Evolutionary conservation across 1,140 invertebrate genomes (phyloP).

Genomic region (Prorops nasuta): DNA sequence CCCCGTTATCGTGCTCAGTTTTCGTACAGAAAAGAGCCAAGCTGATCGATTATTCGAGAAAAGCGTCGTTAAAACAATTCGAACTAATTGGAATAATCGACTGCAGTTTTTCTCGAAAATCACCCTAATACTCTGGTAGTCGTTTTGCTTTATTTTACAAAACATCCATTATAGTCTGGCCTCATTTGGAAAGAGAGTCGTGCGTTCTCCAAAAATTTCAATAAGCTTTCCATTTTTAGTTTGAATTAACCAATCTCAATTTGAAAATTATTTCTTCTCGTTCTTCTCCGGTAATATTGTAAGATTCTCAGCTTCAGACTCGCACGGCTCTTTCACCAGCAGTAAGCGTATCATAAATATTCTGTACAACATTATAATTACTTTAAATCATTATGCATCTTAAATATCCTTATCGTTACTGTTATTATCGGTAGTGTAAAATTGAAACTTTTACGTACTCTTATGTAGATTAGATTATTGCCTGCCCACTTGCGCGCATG

Average conservation of each 20-base stretch:
- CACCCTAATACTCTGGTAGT: not conserved
- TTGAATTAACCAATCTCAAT: too few relatives aligned
- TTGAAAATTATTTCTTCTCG: slow-evolving; percentile 2
- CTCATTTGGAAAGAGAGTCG: slow-evolving; percentile 31
- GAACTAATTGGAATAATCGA: slow-evolving; percentile 19
- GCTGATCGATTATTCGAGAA: too few relatives aligned
- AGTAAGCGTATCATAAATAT: slow-evolving; percentile 55
- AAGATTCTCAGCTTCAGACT: not conserved
- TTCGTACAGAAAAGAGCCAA: too few relatives aligned
- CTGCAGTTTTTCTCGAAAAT: slow-evolving; percentile 22
- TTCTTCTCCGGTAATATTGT: not conserved
- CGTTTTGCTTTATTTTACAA: slow-evolving; percentile 48
- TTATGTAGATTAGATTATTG: slow-evolving; percentile 52
- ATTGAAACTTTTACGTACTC: slow-evolving; percentile 58
- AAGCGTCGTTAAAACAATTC: slow-evolving; percentile 19
- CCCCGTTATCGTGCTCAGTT: too few relatives aligned
- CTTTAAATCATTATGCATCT: slow-evolving; percentile 55
- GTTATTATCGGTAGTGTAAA: slow-evolving; percentile 59
- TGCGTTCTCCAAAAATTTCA: too few relatives aligned
- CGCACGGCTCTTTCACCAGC: slow-evolving; percentile 42
- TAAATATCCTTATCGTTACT: slow-evolving; percentile 53
- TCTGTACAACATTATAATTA: slow-evolving; percentile 57
- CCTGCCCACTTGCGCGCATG: slow-evolving; percentile 31
- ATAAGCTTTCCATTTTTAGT: too few relatives aligned
- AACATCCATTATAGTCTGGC: slow-evolving; percentile 53